Evolutionary conservation across 2,797 vertebrate genomes (phyloP).

Genomic region (Phylloscopus collybita): DNA sequence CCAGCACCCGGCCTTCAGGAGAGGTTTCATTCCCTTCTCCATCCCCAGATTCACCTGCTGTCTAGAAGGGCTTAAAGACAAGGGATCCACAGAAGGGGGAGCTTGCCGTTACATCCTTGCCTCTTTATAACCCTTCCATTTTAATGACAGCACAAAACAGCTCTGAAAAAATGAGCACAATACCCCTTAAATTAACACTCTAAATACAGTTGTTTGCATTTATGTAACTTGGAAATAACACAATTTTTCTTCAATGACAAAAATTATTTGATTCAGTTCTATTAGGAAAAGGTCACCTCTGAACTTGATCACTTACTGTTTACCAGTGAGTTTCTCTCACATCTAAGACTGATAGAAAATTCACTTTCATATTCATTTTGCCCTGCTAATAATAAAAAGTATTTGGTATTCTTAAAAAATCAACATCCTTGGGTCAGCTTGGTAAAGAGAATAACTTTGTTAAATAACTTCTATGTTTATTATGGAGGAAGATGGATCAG

Average conservation of each 20-base stretch:
- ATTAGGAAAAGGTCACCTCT: not conserved
- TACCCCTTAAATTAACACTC: not conserved
- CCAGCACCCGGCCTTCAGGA: not conserved
- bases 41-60: not conserved
- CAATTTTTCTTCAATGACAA: not conserved
- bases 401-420: not conserved
- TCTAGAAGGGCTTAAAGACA: not conserved
- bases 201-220: not conserved
- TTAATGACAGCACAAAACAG: not conserved
- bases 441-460: not conserved
- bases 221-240: not conserved
- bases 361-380: not conserved
- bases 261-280: not conserved
- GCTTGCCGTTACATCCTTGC: not conserved
- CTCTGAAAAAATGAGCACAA: not conserved
- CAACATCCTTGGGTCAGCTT: not conserved
- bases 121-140: not conserved
- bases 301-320: not conserved
- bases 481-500: not conserved
- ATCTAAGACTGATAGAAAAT: not conserved
- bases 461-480: not conserved
- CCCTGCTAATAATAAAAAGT: not conserved
- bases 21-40: not conserved
- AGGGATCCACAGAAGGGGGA: not conserved
- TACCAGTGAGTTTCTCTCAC: not conserved